Evolutionary conservation across 2,888 invertebrate species (phyloP), one percentile per base, ranked within the genome.

Genomic region (Orthosia incerta): DNA sequence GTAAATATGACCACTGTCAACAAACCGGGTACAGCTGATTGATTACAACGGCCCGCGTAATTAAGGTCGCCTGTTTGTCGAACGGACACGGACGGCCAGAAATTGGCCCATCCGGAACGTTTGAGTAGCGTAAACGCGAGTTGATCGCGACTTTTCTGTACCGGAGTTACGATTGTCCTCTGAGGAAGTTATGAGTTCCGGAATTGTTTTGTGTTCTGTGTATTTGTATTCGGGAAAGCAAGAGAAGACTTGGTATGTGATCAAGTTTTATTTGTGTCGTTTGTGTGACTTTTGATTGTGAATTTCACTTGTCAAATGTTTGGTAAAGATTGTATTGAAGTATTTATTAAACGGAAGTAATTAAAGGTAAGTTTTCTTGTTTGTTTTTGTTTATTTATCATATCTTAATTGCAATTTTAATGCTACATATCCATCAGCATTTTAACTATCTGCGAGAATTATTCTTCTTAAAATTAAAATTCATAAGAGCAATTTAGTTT

Each of bases 1-100:
- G 86, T 86, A 86, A 88, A 88, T 86, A 87, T 86, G 81, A 78
- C 68, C 75, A 79, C 53, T 67, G 86, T 88, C 88, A 89, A 89
- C 88, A 89, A 74, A 83, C 74, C 67, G 67, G 70, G 67, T 67
- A 64, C 79, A 82, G 68, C 87, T 87, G 91, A 91, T 90, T 90
- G 91, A 91, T 91, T 90, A 89, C 90, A 84, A 79, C 78, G 79
- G 83, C 51, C 68, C 80, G 48, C 55, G 88, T 91, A 91, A 91
- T 92, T 92, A 91, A 90, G 89, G 88, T 80, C 87, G 83, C 64
- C 59, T 88, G 88, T 89, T 89, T 87, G 88, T 76, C 61, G 81
- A 83, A 80, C 81, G 84, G 80, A 71, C 75, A 77, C 81, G 84
- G 75, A 60, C 75, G 76, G 76, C 75, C 78, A 78, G 75, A 59